phyloP scores from a whole-genome alignment of 2,797 vertebrate species.

The Pangasius krempfi region DNA sequence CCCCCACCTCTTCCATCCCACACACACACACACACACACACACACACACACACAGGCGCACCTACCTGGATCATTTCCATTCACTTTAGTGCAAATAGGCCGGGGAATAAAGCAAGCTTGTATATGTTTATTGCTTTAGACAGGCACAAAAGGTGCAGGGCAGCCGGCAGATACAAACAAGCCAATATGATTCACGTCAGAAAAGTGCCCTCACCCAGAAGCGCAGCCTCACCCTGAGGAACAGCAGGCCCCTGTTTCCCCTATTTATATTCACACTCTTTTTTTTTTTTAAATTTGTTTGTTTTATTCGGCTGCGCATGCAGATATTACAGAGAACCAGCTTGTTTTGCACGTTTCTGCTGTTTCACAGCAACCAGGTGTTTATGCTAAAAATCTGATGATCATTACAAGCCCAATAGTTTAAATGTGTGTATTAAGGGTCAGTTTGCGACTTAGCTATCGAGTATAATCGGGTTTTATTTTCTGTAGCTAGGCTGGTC shows the following conservation, averaged over 20 bases:
- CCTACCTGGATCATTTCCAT: conserved; percentile 58
- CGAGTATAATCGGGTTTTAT: not conserved
- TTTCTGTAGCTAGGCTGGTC: not conserved
- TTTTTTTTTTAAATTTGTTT: not conserved
- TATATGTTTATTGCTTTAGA: conserved; percentile 75
- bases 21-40: conserved; percentile 57
- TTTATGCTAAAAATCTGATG: not conserved
- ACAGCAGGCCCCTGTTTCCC: conserved; percentile 4
- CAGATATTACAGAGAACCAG: not conserved
- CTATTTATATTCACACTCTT: conserved; percentile 12
- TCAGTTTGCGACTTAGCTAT: not conserved
- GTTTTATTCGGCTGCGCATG: not conserved
- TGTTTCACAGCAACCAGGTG: not conserved
- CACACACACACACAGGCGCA: conserved; percentile 53
- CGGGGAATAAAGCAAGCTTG: conserved; percentile 71
- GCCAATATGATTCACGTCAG: conserved; percentile 69
- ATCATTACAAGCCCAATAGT: not conserved
- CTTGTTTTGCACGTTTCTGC: not conserved
- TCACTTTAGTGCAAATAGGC: conserved; percentile 69
- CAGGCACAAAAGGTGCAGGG: conserved; percentile 65
- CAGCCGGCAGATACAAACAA: conserved; percentile 69
- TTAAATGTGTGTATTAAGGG: not conserved
- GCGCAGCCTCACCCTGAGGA: not conserved
- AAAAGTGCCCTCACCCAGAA: conserved; percentile 30
- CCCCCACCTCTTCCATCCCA: conserved; percentile 36